Conservation (phyloP, 2,888 invertebrate genomes). For the Desoria tigrina region DNA sequence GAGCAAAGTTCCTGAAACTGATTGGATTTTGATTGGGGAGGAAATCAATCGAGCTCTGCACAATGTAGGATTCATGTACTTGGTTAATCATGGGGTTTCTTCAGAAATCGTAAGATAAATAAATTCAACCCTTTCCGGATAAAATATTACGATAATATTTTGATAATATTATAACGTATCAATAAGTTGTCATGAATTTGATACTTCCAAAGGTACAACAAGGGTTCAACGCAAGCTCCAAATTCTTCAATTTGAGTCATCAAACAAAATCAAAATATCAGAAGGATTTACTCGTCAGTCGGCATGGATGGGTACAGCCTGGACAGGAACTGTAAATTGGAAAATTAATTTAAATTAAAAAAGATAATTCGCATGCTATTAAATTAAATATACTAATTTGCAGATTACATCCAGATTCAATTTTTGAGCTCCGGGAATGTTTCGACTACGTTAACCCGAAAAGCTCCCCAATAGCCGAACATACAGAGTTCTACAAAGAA, state of each 20-base stretch:
- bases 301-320: constrained; percentile 69
- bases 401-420: constrained; percentile 54
- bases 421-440: constrained; percentile 69
- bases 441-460: constrained; percentile 66
- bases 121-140: too few relatives aligned
- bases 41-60: constrained; percentile 21
- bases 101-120: constrained; percentile 66
- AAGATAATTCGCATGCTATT: too few relatives aligned
- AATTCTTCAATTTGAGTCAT: constrained; percentile 65
- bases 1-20: too few relatives aligned
- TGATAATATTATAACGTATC: too few relatives aligned
- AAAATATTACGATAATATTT: too few relatives aligned
- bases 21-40: too few relatives aligned
- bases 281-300: constrained; percentile 59
- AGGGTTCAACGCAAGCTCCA: constrained; percentile 67
- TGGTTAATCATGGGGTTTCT: constrained; percentile 74
- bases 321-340: constrained; percentile 59
- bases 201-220: too few relatives aligned
- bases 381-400: too few relatives aligned
- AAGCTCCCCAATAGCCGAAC: constrained; percentile 66
- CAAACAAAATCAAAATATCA: constrained; percentile 66
- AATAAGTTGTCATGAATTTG: too few relatives aligned
- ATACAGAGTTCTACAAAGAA: constrained; percentile 68
- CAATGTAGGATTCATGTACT: constrained; percentile 41
- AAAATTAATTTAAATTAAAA: too few relatives aligned